phyloP scores from a whole-genome alignment of 53 echinoderm and acorn worm species.

The Actinopyga echinites region DNA sequence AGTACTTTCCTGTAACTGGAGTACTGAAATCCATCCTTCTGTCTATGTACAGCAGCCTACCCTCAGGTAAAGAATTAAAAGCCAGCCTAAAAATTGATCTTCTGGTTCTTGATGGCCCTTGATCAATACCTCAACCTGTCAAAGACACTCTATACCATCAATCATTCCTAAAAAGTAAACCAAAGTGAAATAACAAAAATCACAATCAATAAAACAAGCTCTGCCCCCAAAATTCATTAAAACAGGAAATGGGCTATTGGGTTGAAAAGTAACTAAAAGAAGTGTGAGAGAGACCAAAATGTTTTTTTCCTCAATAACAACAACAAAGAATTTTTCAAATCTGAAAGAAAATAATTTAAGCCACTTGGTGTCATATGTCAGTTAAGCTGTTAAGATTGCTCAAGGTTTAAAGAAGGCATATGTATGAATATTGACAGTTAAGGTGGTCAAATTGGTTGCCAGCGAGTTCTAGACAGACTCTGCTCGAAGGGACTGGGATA shows the following conservation, averaged over 20 bases:
- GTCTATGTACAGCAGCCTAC: too few species aligned
- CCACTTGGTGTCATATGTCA: neutral
- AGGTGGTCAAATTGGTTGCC: too few species aligned
- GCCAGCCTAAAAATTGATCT: neutral
- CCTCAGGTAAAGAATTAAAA: too few species aligned
- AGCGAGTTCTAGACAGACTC: too few species aligned
- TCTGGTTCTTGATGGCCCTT: neutral
- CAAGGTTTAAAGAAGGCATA: too few species aligned
- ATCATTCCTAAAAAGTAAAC: neutral
- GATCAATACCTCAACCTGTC: slow-evolving; percentile 24
- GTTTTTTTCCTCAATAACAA: neutral
- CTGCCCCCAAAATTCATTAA: neutral
- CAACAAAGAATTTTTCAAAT: neutral
- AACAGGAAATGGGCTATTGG: slow-evolving; percentile 6
- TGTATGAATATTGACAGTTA: too few species aligned
- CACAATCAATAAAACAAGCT: slow-evolving; percentile 24
- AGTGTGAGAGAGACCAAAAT: neutral
- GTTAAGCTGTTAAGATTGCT: too few species aligned
- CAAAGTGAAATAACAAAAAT: slow-evolving; percentile 19
- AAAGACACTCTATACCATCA: neutral
- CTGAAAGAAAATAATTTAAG: neutral
- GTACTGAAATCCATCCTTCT: too few species aligned
- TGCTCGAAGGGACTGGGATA: too few species aligned
- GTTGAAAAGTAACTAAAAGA: neutral
- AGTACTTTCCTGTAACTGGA: too few species aligned